A percentile compares a stretch with the other conserved stretches of the same genome.
phyloP scores from a whole-genome alignment of 1,140 invertebrate species.

The Oedothorax gibbosus region DNA sequence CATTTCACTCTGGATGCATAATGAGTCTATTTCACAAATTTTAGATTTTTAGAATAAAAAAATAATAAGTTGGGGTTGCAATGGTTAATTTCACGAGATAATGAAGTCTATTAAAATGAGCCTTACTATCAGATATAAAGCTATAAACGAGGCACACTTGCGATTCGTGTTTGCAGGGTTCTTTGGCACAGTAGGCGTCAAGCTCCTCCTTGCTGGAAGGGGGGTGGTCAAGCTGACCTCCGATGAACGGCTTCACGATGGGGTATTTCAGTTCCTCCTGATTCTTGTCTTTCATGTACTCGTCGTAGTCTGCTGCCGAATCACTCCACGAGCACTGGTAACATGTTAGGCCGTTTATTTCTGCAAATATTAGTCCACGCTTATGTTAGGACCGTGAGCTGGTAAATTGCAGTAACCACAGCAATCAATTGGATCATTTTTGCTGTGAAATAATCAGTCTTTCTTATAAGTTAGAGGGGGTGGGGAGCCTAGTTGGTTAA shows the following conservation, averaged over 20 bases:
- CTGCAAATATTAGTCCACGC: background rate
- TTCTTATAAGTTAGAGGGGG: too few relatives aligned
- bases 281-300: background rate
- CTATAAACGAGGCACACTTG: constrained; percentile 22
- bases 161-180: background rate
- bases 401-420: too few relatives aligned
- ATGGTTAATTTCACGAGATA: too few relatives aligned
- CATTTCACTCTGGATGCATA: too few relatives aligned
- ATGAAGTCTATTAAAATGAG: too few relatives aligned
- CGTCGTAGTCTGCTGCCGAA: background rate
- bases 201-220: constrained; percentile 8
- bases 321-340: constrained; percentile 38
- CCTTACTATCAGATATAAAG: constrained; percentile 10
- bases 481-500: too few relatives aligned
- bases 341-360: constrained; percentile 6
- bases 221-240: background rate
- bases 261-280: constrained; percentile 19
- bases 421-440: too few relatives aligned
- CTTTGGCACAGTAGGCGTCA: background rate
- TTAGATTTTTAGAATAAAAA: too few relatives aligned
- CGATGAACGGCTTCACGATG: background rate
- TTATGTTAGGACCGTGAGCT: too few relatives aligned
- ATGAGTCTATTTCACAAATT: too few relatives aligned
- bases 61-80: too few relatives aligned
- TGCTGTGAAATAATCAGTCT: too few relatives aligned